These are phyloP conservation scores for Patiria pectinifera DNA, from an alignment of 53 echinoderm and acorn worm genomes.

Conservation along the genomic window DNA sequence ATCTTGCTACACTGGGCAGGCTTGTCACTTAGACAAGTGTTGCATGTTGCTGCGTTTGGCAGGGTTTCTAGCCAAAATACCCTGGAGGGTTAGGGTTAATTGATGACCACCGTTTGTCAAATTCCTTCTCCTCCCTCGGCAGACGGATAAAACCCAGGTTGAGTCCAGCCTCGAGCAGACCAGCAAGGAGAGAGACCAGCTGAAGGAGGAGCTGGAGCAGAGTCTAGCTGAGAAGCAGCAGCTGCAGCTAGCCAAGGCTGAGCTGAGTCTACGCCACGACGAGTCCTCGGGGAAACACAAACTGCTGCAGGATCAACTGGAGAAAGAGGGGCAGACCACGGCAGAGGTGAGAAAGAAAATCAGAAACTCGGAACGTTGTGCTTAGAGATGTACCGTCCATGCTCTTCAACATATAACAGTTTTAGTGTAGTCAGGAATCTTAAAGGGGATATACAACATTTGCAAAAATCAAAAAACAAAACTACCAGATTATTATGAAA, in stretches of 20 bases:
- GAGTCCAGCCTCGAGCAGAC: slow-evolving; percentile 73
- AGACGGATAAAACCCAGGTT: slow-evolving; percentile 75
- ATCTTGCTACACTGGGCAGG: too few species aligned
- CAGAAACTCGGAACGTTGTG: neutral
- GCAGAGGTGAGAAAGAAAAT: slow-evolving; percentile 67
- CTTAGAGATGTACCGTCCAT: too few species aligned
- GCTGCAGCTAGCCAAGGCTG: slow-evolving; percentile 76
- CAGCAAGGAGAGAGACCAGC: slow-evolving; percentile 74
- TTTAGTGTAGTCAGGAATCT: too few species aligned
- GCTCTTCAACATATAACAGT: too few species aligned
- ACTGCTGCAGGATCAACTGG: slow-evolving; percentile 85
- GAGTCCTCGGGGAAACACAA: slow-evolving; percentile 86
- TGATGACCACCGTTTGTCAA: neutral
- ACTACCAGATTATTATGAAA: too few species aligned
- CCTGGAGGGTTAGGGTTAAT: too few species aligned
- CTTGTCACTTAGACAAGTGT: too few species aligned
- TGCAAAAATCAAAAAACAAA: too few species aligned
- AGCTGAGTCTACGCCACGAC: slow-evolving; percentile 80
- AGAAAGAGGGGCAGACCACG: slow-evolving; percentile 78
- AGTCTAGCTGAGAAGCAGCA: slow-evolving; percentile 83
- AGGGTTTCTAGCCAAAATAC: too few species aligned
- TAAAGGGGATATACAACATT: too few species aligned
- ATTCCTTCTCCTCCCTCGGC: neutral
- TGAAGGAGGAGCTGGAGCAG: slow-evolving; percentile 80
- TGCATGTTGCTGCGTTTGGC: too few species aligned